Conservation (phyloP, 2,113 vertebrate species). For the Fulica atra region DNA sequence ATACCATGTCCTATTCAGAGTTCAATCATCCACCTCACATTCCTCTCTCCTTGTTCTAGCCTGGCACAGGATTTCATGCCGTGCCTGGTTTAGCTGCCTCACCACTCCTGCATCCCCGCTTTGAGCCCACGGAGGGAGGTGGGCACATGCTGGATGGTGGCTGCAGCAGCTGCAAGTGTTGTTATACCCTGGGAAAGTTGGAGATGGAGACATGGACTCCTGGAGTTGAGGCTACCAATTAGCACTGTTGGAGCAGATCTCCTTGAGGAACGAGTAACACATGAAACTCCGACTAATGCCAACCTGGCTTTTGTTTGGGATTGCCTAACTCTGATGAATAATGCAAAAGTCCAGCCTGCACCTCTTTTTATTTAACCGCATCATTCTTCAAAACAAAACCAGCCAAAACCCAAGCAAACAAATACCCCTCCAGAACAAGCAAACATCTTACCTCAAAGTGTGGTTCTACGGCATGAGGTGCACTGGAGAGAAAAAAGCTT, state of each 20-base stretch:
- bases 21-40: not conserved
- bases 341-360: constrained; percentile 2
- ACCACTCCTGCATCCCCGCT: accelerated
- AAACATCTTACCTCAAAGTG: not conserved
- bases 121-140: not conserved
- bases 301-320: constrained; percentile 39
- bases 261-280: not conserved
- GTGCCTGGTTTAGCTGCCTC: accelerated
- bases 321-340: constrained; percentile 54
- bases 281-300: constrained; percentile 5
- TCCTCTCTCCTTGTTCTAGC: not conserved
- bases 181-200: not conserved
- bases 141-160: not conserved
- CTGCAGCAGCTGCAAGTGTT: accelerated
- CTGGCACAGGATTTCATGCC: not conserved
- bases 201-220: not conserved
- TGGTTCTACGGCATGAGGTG: not conserved
- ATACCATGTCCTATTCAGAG: not conserved
- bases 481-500: not conserved
- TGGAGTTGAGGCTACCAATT: not conserved
- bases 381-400: constrained; percentile 13
- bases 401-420: constrained; percentile 1
- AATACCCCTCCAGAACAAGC: not conserved
- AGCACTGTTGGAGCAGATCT: not conserved
- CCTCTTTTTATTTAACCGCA: not conserved